phyloP scores from a whole-genome alignment of 1,140 invertebrate species.

The Atta cephalotes region DNA sequence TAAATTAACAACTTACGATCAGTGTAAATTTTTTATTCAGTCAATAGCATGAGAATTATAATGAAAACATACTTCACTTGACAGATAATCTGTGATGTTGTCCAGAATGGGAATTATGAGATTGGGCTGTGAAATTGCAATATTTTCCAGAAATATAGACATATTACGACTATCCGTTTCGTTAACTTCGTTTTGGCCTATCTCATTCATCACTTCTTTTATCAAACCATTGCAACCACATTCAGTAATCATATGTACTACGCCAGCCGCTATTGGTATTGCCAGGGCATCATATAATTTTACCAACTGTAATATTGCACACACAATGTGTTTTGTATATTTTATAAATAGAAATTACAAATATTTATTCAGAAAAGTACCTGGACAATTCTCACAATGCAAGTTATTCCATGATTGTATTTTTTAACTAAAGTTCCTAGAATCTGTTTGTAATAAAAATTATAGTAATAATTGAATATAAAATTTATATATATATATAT shows the following conservation, averaged over 20 bases:
- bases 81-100: slow-evolving; percentile 87
- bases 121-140: slow-evolving; percentile 89
- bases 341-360: slow-evolving; percentile 33
- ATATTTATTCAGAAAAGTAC: slow-evolving; percentile 80
- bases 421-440: slow-evolving; percentile 93
- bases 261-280: slow-evolving; percentile 89
- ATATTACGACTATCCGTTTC: slow-evolving; percentile 89
- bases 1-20: too few relatives aligned
- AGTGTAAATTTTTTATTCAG: background rate
- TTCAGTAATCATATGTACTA: slow-evolving; percentile 89
- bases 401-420: slow-evolving; percentile 92
- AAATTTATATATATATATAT: slow-evolving; percentile 32
- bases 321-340: slow-evolving; percentile 9
- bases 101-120: slow-evolving; percentile 89
- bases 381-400: slow-evolving; percentile 89
- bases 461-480: slow-evolving; percentile 27
- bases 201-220: slow-evolving; percentile 91
- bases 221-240: slow-evolving; percentile 89
- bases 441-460: slow-evolving; percentile 87
- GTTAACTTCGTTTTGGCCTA: slow-evolving; percentile 88
- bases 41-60: slow-evolving; percentile 80
- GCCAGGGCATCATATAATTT: slow-evolving; percentile 91
- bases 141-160: slow-evolving; percentile 90
- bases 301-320: slow-evolving; percentile 87
- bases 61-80: slow-evolving; percentile 86